Evolutionary conservation across 2,888 invertebrate genomes (phyloP), one percentile per base, ranked within the genome.

Genomic region (Leptopilina syphax): DNA sequence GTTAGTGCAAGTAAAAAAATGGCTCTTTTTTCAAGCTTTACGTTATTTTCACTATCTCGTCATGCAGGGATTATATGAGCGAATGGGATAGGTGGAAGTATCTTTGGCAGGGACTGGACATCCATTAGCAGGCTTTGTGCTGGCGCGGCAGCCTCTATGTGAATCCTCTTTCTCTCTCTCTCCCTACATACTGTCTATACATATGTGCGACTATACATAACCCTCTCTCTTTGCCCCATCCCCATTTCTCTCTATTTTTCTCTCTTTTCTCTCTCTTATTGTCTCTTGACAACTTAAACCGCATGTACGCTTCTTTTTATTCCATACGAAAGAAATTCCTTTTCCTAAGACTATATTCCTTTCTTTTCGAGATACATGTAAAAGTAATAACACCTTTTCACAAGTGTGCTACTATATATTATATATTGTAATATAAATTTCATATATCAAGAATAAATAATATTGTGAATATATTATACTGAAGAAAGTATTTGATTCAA

Each of bases 71-170:
- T 85, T 86, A 85, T 82, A 82, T 82, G 82, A 79, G 82, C 79
- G 82, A 80, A 82, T 83, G 83, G 83, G 54, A 80, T 87, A 90
- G 90, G 90, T 87, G 86, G 89, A 89, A 89, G 88, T 89, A 87
- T 90, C 90, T 91, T 89, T 89, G 88, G 88, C 88, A 88, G 87
- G 88, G 89, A 90, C 89, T 91, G 91, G 91, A 91, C 91, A 90
- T 91, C 91, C 91, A 91, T 91, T 91, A 91, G 91, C 89, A 89
- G 88, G 89, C 91, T 91, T 91, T 91, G 89, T 89, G 86, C 88
- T 85, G 86, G 80, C 79, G 80, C 80, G 79, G 80, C 76, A 79
- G 81, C 81, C 82, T 80, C 79, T 82, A 50, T 50, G 81, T 83
- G 82, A 83, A 82, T 82, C 85, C 83, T 83, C 81, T 83, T 83